Conservation (phyloP, 37 sponge, comb jelly and placozoan species). For the Chondrosia reniformis region DNA sequence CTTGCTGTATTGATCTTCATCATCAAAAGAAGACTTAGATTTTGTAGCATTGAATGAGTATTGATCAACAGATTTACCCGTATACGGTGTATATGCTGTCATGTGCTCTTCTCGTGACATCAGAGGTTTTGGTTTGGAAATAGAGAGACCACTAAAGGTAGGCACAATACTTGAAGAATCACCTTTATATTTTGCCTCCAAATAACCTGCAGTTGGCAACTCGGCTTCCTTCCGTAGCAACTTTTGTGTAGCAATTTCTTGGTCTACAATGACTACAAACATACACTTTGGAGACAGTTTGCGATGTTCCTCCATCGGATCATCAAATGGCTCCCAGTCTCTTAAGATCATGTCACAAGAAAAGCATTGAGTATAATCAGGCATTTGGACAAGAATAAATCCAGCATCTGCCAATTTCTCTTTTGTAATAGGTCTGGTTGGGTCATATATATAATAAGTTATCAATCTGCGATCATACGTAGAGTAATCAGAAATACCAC, state of each 20-base stretch:
- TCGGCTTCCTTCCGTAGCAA: too few species aligned
- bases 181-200: background rate
- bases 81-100: background rate
- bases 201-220: background rate
- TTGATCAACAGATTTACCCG: too few species aligned
- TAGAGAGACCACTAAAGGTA: background rate
- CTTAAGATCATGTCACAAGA: constrained; percentile 12
- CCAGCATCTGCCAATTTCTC: constrained; percentile 7
- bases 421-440: constrained; percentile 6
- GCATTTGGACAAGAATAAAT: background rate
- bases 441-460: background rate
- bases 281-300: background rate
- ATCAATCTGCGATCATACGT: background rate
- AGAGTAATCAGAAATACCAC: background rate
- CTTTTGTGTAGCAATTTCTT: background rate
- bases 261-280: background rate
- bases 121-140: background rate
- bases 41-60: too few species aligned
- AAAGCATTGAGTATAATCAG: constrained; percentile 16
- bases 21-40: too few species aligned
- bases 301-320: constrained; percentile 13
- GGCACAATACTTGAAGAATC: background rate
- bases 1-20: too few species aligned
- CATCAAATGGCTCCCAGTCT: constrained; percentile 2
- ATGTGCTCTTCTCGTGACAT: background rate